A percentile compares a stretch with the other conserved stretches of the same genome.
Conservation (phyloP, 2,113 vertebrate genomes). For the Notarius quadriscutis region DNA sequence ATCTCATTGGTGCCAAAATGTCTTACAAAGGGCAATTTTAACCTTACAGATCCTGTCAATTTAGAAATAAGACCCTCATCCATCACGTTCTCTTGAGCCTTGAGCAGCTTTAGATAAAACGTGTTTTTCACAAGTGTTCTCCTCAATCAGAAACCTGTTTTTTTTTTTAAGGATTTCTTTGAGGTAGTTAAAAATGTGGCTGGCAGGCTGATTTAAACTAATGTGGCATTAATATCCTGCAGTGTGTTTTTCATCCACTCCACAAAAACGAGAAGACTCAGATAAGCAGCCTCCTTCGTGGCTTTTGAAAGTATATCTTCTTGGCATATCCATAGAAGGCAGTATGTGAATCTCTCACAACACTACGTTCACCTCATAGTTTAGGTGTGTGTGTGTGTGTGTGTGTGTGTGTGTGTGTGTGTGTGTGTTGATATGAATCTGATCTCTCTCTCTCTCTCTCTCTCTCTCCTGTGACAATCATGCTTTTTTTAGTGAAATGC, state of each 20-base stretch:
- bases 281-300: slow-evolving; percentile 5
- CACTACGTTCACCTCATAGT: neutral
- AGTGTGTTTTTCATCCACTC: slow-evolving; percentile 35
- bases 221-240: slow-evolving; percentile 44
- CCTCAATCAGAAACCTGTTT: slow-evolving; percentile 43
- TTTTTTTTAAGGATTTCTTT: slow-evolving; percentile 21
- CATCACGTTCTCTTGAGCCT: slow-evolving; percentile 49
- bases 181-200: slow-evolving; percentile 42
- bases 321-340: neutral
- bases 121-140: slow-evolving; percentile 47
- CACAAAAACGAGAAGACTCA: slow-evolving; percentile 1
- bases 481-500: neutral
- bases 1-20: slow-evolving; percentile 71
- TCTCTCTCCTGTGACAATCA: neutral
- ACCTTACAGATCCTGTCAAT: slow-evolving; percentile 49
- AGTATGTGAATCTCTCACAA: neutral
- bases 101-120: slow-evolving; percentile 45
- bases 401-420: neutral
- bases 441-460: neutral
- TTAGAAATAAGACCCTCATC: slow-evolving; percentile 53
- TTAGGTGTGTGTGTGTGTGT: neutral
- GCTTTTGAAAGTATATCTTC: slow-evolving; percentile 28
- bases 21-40: slow-evolving; percentile 65
- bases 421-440: neutral
- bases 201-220: slow-evolving; percentile 20